Percentiles rank a stretch among this genome's conserved stretches.
phyloP scores from a whole-genome alignment of 2,797 vertebrate species.

The Todus mexicanus region DNA sequence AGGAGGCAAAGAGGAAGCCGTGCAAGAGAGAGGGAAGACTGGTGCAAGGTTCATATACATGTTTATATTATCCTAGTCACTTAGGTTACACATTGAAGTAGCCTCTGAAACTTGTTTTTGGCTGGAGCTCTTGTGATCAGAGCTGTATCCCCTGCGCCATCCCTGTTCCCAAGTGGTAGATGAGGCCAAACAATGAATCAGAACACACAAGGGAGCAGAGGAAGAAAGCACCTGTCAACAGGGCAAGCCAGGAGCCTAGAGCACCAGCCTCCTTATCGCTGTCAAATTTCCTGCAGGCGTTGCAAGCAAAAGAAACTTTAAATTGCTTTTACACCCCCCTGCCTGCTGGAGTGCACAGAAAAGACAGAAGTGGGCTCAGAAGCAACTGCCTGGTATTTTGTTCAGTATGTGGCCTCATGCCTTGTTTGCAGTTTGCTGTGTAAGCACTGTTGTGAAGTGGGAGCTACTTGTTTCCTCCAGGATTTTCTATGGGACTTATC shows the following conservation, averaged over 20 bases:
- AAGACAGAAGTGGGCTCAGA: not conserved
- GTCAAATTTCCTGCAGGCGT: slow-evolving; percentile 1
- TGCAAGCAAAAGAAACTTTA: slow-evolving; percentile 4
- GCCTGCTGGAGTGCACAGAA: not conserved
- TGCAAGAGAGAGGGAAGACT: not conserved
- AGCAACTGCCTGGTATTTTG: not conserved
- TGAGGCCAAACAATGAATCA: not conserved
- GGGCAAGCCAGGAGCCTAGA: not conserved
- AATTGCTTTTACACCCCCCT: not conserved
- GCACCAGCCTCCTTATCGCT: not conserved
- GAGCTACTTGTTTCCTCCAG: not conserved
- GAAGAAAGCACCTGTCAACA: not conserved
- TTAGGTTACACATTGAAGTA: not conserved
- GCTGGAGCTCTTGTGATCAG: not conserved
- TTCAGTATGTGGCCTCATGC: not conserved
- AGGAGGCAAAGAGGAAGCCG: not conserved
- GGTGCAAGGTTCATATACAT: not conserved
- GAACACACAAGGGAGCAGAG: not conserved
- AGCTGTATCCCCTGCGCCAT: not conserved
- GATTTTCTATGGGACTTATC: not conserved
- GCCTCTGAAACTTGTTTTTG: not conserved
- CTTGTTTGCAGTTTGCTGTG: slow-evolving; percentile 23
- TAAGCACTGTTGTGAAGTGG: not conserved
- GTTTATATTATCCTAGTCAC: not conserved
- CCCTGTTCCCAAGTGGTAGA: not conserved